phyloP scores from a whole-genome alignment of 2,113 vertebrate species.

The Daphoenositta chrysoptera region DNA sequence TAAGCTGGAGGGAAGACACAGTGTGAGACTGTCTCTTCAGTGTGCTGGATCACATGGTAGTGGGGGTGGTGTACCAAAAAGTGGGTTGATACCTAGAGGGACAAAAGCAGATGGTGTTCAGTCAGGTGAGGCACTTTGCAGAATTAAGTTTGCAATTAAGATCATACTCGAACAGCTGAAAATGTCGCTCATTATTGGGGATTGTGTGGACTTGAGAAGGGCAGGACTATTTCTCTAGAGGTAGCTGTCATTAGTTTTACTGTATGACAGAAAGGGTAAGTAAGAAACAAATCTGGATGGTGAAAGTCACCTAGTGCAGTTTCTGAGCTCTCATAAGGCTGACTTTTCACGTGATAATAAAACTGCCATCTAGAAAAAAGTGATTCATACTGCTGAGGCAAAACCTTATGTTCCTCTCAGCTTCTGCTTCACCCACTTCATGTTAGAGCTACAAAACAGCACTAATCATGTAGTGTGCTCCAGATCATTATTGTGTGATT shows the following conservation, averaged over 20 bases:
- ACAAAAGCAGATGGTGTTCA: neutral
- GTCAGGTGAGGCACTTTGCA: neutral
- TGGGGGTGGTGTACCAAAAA: neutral
- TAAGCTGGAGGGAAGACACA: neutral
- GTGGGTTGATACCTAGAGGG: neutral
- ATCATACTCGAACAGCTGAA: neutral
- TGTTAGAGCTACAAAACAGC: neutral
- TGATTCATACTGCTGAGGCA: neutral
- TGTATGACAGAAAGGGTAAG: neutral
- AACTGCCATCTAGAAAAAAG: neutral
- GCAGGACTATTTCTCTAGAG: neutral
- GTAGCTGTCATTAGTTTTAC: neutral
- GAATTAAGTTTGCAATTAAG: neutral
- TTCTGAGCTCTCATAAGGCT: neutral
- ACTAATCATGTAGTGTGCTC: neutral
- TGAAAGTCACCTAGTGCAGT: neutral
- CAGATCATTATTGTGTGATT: neutral
- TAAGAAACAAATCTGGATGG: neutral
- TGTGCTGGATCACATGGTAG: neutral
- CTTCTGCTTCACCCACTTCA: neutral
- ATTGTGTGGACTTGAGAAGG: neutral
- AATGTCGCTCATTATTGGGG: neutral
- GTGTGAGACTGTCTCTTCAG: neutral
- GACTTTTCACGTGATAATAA: neutral
- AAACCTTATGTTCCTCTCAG: neutral